These are phyloP conservation scores for Diplolepis rosae DNA, from an alignment of 2,888 invertebrate species.

Conservation along the genomic window DNA sequence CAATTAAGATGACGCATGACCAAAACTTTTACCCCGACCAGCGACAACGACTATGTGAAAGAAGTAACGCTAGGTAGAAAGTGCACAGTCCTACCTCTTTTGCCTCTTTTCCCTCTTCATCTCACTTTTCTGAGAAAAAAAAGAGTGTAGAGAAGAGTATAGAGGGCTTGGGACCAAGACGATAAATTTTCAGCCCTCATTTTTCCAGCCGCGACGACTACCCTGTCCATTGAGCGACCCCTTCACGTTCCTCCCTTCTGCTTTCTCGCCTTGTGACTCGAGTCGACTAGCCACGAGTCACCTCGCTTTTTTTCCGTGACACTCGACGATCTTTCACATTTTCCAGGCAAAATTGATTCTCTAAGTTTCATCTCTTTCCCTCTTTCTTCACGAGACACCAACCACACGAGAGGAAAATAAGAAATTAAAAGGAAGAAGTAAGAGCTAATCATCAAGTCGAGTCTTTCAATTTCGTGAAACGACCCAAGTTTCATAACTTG, in stretches of 20 bases:
- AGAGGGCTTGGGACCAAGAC: conserved; percentile 42
- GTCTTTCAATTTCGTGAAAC: conserved; percentile 23
- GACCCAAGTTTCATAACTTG: conserved; percentile 25
- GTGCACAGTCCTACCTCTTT: no score
- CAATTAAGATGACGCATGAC: conserved; percentile 69
- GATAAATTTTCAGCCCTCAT: conserved; percentile 56
- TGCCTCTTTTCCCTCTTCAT: neutral
- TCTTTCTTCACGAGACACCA: no score
- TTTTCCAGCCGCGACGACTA: conserved; percentile 21
- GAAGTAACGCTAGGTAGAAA: conserved; percentile 10
- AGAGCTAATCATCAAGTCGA: neutral
- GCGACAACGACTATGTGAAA: conserved; percentile 34
- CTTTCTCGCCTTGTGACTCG: conserved; percentile 12
- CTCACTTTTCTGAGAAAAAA: conserved; percentile 8
- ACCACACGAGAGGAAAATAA: no score
- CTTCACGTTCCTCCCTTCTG: conserved; percentile 7
- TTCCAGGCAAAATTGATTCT: conserved; percentile 13
- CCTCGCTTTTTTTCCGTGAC: conserved; percentile 10
- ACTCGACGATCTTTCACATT: conserved; percentile 9
- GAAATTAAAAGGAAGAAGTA: neutral
- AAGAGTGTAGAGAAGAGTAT: conserved; percentile 39
- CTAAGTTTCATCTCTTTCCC: neutral
- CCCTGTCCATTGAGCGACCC: neutral
- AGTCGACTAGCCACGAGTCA: conserved; percentile 2
- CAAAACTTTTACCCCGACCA: conserved; percentile 58